Conservation (phyloP, 2,888 invertebrate species). For the Villa cingulata region DNA sequence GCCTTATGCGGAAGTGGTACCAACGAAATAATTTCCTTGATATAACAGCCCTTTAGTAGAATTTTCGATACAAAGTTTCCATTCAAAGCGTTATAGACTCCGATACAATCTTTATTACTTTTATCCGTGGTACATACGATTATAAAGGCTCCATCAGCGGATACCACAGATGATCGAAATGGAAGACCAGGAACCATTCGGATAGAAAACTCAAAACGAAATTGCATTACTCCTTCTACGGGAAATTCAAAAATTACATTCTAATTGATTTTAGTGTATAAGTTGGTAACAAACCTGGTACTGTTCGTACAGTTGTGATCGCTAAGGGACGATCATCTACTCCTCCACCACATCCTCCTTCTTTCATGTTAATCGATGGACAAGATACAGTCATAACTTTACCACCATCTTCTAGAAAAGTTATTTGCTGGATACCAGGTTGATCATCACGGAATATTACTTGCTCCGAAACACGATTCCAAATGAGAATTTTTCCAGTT, state of each 20-base stretch:
- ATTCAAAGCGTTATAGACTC: slow-evolving; percentile 68
- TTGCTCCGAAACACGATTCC: slow-evolving; percentile 65
- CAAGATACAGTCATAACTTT: slow-evolving; percentile 34
- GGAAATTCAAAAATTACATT: neutral
- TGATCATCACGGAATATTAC: slow-evolving; percentile 63
- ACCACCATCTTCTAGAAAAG: slow-evolving; percentile 33
- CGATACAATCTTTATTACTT: slow-evolving; percentile 63
- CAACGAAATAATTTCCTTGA: slow-evolving; percentile 59
- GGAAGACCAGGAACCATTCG: slow-evolving; percentile 52
- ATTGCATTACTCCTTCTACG: slow-evolving; percentile 59
- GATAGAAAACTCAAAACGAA: slow-evolving; percentile 70
- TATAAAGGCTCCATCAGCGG: slow-evolving; percentile 66
- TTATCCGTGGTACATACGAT: slow-evolving; percentile 73
- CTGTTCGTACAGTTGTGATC: slow-evolving; percentile 50
- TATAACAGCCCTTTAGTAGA: slow-evolving; percentile 38
- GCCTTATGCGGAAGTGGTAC: slow-evolving; percentile 75
- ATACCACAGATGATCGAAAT: slow-evolving; percentile 65
- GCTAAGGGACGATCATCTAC: slow-evolving; percentile 48
- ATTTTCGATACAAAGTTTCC: slow-evolving; percentile 47
- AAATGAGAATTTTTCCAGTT: slow-evolving; percentile 79
- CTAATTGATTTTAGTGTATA: too few species aligned
- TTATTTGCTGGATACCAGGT: slow-evolving; percentile 37
- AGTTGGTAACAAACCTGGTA: slow-evolving; percentile 46
- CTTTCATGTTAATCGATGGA: slow-evolving; percentile 21
- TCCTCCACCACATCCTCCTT: slow-evolving; percentile 49